These are phyloP conservation scores for Nothobranchius kuhntae DNA, from an alignment of 2,113 vertebrate genomes.

Conservation along the genomic window DNA sequence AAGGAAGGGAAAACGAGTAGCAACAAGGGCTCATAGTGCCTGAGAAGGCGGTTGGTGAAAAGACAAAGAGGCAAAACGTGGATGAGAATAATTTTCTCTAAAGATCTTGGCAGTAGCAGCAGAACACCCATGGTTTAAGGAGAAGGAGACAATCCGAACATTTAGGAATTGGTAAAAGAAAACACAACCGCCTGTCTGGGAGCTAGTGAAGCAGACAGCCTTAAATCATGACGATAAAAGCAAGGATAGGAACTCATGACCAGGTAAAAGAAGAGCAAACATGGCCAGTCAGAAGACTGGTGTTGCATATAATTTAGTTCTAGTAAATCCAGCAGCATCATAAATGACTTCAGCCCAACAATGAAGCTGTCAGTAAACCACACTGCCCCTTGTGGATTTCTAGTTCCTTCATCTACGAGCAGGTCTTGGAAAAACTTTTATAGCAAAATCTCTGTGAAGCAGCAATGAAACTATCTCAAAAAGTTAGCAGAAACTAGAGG, in stretches of 20 bases:
- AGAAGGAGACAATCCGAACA: neutral
- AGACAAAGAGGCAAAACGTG: constrained; percentile 30
- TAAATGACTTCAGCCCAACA: neutral
- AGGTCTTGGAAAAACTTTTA: neutral
- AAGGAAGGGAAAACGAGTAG: constrained; percentile 15
- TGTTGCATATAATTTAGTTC: no score
- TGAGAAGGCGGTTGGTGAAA: constrained; percentile 45
- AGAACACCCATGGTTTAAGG: constrained; percentile 13
- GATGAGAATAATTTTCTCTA: constrained; percentile 42
- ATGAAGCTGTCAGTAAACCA: constrained; percentile 37
- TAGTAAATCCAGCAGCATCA: no score
- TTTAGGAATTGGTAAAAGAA: neutral
- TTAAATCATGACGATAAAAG: neutral
- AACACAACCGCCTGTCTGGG: neutral
- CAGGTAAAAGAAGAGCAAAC: neutral
- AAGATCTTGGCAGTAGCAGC: constrained; percentile 38
- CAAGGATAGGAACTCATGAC: no score
- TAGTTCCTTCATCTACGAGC: constrained; percentile 17
- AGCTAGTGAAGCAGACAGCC: neutral
- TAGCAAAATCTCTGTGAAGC: neutral
- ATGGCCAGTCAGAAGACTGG: neutral
- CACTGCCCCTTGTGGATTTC: constrained; percentile 61
- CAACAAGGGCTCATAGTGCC: constrained; percentile 32
- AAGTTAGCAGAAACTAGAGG: neutral
- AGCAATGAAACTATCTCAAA: neutral